Evolutionary conservation across 2,113 vertebrate species (phyloP).

Genomic region (Passer montanus): DNA sequence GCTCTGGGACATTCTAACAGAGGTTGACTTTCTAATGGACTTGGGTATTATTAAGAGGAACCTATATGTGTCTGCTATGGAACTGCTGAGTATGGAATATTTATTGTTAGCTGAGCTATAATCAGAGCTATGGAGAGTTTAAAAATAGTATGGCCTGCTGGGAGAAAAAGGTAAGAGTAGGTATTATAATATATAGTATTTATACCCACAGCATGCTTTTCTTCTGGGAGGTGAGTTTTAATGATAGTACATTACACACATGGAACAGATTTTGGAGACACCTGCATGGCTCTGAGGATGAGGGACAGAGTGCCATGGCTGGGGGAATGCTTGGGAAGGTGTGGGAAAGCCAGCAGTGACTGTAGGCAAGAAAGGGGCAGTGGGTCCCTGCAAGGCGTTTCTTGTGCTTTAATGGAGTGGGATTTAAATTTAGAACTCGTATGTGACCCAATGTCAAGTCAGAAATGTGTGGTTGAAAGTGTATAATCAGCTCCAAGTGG

Average conservation of each 20-base stretch:
- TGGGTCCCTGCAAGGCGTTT: accelerated
- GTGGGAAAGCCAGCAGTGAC: neutral
- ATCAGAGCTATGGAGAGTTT: slow-evolving; percentile 37
- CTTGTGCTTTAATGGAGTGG: neutral
- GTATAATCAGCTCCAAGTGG: slow-evolving; percentile 45
- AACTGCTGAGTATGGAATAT: slow-evolving; percentile 33
- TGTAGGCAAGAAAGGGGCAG: neutral
- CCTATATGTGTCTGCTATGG: neutral
- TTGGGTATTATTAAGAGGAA: neutral
- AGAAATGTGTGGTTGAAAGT: slow-evolving; percentile 35
- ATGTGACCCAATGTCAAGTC: slow-evolving; percentile 6
- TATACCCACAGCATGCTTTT: neutral
- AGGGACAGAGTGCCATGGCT: neutral
- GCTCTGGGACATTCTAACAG: neutral
- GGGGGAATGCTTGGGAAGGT: neutral
- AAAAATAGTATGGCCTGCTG: slow-evolving; percentile 63
- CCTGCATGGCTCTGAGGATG: neutral
- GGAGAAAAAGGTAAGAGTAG: slow-evolving; percentile 25
- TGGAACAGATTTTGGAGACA: neutral
- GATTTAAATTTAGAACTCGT: slow-evolving; percentile 45
- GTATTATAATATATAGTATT: slow-evolving; percentile 53
- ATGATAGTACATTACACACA: neutral
- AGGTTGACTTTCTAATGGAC: neutral
- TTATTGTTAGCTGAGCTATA: slow-evolving; percentile 55
- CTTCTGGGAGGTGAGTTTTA: slow-evolving; percentile 3